Evolutionary conservation across 2,797 vertebrate genomes (phyloP), one percentile per base, ranked within the genome.

Genomic region (Rhinogobio ventralis): DNA sequence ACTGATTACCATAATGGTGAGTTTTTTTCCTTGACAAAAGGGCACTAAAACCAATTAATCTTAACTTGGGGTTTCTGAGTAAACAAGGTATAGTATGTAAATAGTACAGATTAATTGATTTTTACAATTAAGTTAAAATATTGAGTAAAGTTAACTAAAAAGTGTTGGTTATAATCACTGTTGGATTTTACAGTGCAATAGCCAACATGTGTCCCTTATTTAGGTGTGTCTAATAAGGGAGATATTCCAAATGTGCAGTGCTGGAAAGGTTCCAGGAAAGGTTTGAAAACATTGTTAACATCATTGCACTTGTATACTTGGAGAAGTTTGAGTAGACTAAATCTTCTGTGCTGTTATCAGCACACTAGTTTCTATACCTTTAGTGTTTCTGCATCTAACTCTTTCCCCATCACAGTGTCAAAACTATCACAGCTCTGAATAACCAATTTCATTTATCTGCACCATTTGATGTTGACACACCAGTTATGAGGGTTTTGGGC

Each of bases 381-480:
- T 68, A 51, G 13, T 19, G 8, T 80, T 55, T 67, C 46, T 33
- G 69, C 80, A 53, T 68, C 25, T 75, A 46, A 30, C 36, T 42
- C 51, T 2, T 39, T 79, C 23, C 51, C 45, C 71, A 39, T 53
- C 42, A 67, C 36, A 28, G n/a, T 69, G 77, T 75, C 62, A 81
- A 60, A 79, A 71, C 73, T 71, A 77, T 85, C 68, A 45, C 57
- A 74, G 77, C 64, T 82, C 67, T 79, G 66, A 68, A 81, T 25
- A 78, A 33, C 64, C 79, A 30, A 72, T 84, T 88, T 87, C 33
- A 81, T 86, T 84, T 86, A 88, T 88, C 81, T 86, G 64, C 86
- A 86, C 81, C 77, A 86, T 88, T 88, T 89, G 82, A 89, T 89
- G 84, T 89, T 79, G 85, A 89, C 85, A 86, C 85, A 88, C 85